phyloP scores from a whole-genome alignment of 1,140 invertebrate genomes.

The Odontomachus brunneus region DNA sequence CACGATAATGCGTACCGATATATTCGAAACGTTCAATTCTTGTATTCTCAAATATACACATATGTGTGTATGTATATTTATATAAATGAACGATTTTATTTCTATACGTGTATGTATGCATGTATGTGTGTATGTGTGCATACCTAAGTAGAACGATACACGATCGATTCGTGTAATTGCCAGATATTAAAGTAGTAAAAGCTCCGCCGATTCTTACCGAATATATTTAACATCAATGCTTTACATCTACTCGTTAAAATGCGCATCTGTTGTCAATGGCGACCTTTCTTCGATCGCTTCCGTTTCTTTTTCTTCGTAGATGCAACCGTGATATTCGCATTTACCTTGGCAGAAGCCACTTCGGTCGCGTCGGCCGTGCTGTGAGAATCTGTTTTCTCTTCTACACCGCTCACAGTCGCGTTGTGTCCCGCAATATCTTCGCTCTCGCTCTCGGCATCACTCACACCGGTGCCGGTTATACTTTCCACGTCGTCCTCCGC shows the following conservation, averaged over 20 bases:
- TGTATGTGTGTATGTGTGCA: constrained; percentile 10
- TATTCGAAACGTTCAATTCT: constrained; percentile 14
- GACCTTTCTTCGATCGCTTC: constrained; percentile 82
- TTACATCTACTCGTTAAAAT: constrained; percentile 33
- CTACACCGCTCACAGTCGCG: constrained; percentile 73
- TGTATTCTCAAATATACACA: neutral
- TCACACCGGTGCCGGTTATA: constrained; percentile 82
- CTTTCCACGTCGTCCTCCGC: constrained; percentile 87
- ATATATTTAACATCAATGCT: constrained; percentile 47
- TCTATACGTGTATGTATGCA: constrained; percentile 2
- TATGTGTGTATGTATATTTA: constrained; percentile 28
- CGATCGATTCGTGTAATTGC: constrained; percentile 36
- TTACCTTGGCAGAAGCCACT: constrained; percentile 74
- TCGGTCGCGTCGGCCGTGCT: constrained; percentile 76
- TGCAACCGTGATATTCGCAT: constrained; percentile 78
- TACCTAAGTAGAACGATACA: constrained; percentile 7
- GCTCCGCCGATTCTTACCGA: constrained; percentile 18
- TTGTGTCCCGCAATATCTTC: constrained; percentile 78
- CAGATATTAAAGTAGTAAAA: constrained; percentile 34
- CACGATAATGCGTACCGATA: neutral
- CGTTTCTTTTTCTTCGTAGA: constrained; percentile 83
- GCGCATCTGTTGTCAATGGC: constrained; percentile 73
- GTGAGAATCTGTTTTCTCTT: constrained; percentile 76
- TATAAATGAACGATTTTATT: neutral
- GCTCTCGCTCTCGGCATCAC: constrained; percentile 84